A percentile compares a stretch with the other conserved stretches of the same genome.
These are phyloP conservation scores for Lanius collurio DNA, from an alignment of 2,113 vertebrate species.

Conservation along the genomic window DNA sequence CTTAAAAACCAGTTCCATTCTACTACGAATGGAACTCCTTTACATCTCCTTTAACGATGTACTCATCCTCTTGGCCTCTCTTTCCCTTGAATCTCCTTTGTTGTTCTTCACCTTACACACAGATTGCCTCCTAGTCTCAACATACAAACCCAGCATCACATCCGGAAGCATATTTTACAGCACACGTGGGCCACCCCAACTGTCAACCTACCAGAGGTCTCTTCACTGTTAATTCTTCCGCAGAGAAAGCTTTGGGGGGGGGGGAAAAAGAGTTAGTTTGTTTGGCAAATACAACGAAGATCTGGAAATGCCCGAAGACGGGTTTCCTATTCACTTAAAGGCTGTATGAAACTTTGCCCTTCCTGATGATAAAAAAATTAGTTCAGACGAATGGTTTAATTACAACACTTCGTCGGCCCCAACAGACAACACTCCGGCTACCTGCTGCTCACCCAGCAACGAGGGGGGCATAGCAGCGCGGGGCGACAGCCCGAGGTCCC, in stretches of 20 bases:
- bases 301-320: background rate
- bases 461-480: accelerated
- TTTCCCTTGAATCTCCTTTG: background rate
- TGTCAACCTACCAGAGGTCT: background rate
- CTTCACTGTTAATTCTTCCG: background rate
- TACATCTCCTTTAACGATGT: background rate
- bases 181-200: background rate
- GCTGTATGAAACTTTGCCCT: accelerated
- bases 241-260: background rate
- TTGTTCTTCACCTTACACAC: background rate
- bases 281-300: background rate
- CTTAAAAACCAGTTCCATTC: background rate
- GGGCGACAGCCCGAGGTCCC: background rate
- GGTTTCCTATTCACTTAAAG: background rate
- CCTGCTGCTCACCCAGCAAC: background rate
- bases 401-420: accelerated
- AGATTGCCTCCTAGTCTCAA: background rate
- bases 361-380: accelerated
- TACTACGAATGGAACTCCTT: too few species aligned
- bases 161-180: background rate
- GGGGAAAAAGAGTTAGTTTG: accelerated
- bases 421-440: background rate
- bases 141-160: background rate
- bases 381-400: background rate
- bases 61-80: background rate